phyloP scores from a whole-genome alignment of 2,888 invertebrate genomes.

The Drosophila falleni region DNA sequence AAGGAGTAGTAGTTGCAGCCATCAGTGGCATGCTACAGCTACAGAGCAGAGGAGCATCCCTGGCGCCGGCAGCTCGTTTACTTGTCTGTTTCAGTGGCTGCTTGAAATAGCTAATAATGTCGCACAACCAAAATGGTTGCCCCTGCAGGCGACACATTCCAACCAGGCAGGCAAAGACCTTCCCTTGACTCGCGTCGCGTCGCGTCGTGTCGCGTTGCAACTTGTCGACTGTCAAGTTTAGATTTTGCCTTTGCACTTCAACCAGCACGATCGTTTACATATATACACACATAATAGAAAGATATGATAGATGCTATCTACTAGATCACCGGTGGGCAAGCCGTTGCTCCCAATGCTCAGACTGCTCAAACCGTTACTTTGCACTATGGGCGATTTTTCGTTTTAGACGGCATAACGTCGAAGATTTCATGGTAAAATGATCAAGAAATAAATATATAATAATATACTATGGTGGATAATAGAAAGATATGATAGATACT shows the following conservation, averaged over 20 bases:
- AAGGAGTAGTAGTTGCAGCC: conserved; percentile 21
- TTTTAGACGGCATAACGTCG: too few relatives aligned
- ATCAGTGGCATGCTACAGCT: conserved; percentile 13
- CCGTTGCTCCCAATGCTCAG: too few relatives aligned
- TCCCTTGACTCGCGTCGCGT: neutral
- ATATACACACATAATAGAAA: neutral
- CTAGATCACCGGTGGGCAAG: too few relatives aligned
- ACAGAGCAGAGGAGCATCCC: conserved; percentile 13
- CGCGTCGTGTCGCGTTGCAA: conserved; percentile 1
- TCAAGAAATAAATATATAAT: too few relatives aligned
- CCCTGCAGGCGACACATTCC: conserved; percentile 20
- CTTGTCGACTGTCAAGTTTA: conserved; percentile 29
- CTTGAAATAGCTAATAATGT: conserved; percentile 72
- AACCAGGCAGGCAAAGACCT: neutral
- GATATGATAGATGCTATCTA: neutral
- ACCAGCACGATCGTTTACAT: neutral
- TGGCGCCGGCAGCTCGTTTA: conserved; percentile 49
- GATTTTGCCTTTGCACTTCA: conserved; percentile 27
- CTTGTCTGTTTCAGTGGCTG: conserved; percentile 70
- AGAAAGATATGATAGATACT: neutral
- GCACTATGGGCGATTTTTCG: too few relatives aligned
- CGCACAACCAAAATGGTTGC: conserved; percentile 42
- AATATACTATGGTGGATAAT: neutral
- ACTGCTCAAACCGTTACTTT: too few relatives aligned
- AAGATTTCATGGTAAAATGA: too few relatives aligned